These are phyloP conservation scores for Eupithecia subumbrata DNA, from an alignment of 2,888 invertebrate genomes.

Conservation along the genomic window DNA sequence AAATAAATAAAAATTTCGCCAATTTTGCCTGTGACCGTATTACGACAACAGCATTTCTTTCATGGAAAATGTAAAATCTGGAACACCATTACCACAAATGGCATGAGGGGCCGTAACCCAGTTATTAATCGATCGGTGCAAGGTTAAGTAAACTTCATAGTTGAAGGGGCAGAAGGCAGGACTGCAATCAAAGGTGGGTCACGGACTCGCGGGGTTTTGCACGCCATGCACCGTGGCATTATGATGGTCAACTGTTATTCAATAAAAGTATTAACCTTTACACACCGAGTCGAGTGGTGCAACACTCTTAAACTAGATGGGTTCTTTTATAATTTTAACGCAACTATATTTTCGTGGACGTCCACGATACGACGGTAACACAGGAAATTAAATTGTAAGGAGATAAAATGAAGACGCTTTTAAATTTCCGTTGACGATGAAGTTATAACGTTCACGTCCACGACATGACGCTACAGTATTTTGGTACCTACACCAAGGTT, in stretches of 20 bases:
- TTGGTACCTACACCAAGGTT: too few species aligned
- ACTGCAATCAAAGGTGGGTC: slow-evolving; percentile 2
- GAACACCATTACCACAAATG: neutral
- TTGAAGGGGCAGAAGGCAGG: neutral
- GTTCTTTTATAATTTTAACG: neutral
- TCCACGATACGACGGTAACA: too few species aligned
- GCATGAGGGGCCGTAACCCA: neutral
- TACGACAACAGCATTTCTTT: neutral
- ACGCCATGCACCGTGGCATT: neutral
- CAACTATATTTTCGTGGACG: too few species aligned
- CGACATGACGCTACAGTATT: too few species aligned
- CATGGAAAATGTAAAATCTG: neutral
- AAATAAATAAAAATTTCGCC: neutral
- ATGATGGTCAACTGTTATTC: neutral
- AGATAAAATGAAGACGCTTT: too few species aligned
- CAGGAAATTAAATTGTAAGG: too few species aligned
- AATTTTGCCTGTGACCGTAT: neutral
- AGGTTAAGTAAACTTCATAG: neutral
- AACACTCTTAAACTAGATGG: neutral
- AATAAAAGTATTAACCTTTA: neutral
- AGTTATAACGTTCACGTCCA: too few species aligned
- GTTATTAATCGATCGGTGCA: neutral
- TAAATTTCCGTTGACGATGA: too few species aligned
- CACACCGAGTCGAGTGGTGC: neutral
- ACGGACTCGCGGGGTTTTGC: neutral